These are phyloP conservation scores for Speoplatyrhinus poulsoni DNA, from an alignment of 2,113 vertebrate genomes.

Conservation along the genomic window DNA sequence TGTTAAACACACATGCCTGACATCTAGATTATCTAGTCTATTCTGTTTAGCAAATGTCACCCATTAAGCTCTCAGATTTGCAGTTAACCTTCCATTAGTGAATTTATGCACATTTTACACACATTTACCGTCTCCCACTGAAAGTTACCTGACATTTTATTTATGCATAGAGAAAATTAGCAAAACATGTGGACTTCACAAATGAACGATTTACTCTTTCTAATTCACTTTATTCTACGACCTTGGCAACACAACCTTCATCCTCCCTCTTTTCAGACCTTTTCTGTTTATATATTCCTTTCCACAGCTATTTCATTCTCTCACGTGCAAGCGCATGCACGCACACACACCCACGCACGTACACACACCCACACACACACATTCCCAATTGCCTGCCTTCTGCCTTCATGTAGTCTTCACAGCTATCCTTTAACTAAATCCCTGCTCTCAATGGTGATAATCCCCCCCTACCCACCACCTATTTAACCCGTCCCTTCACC, in stretches of 20 bases:
- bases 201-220: too few relatives aligned
- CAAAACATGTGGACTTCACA: background rate
- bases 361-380: background rate
- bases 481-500: background rate
- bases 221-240: background rate
- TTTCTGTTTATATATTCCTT: too few relatives aligned
- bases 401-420: conserved; percentile 26
- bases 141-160: background rate
- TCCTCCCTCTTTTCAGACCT: background rate
- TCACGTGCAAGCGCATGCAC: conserved; percentile 1
- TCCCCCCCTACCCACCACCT: conserved; percentile 22
- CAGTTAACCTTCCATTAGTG: too few relatives aligned
- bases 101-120: too few relatives aligned
- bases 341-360: conserved; percentile 1
- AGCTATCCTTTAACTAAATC: conserved; percentile 44
- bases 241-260: conserved; percentile 1
- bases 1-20: too few relatives aligned
- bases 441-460: conserved; percentile 42
- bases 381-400: conserved; percentile 31
- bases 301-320: background rate
- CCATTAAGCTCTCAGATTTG: too few relatives aligned
- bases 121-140: background rate
- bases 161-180: background rate
- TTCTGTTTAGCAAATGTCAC: too few relatives aligned
- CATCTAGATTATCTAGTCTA: background rate